A percentile compares a stretch with the other conserved stretches of the same genome.
phyloP scores from a whole-genome alignment of 2,113 vertebrate genomes.

The Junco hyemalis region DNA sequence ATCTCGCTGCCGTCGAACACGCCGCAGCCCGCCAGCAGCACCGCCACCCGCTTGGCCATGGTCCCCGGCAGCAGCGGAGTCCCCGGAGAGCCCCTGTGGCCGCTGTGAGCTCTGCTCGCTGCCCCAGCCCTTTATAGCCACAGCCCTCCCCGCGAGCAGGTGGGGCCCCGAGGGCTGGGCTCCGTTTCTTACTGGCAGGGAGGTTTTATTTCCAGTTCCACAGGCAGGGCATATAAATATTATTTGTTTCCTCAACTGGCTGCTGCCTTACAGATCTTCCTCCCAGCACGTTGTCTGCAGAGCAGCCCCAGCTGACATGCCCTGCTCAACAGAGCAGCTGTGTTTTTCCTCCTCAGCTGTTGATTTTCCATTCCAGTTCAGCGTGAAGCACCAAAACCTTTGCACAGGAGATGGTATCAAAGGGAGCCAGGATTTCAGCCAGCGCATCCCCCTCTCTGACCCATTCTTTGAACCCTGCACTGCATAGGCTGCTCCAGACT shows the following conservation, averaged over 20 bases:
- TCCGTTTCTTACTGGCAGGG: background rate
- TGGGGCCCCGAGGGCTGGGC: background rate
- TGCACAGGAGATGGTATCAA: background rate
- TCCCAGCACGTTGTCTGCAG: background rate
- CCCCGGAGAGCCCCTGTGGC: background rate
- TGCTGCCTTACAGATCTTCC: background rate
- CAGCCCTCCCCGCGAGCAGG: background rate
- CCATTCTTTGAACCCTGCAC: background rate
- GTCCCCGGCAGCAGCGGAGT: background rate
- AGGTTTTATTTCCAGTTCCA: slow-evolving; percentile 13
- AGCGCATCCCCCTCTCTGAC: background rate
- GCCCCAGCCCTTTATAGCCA: slow-evolving; percentile 26
- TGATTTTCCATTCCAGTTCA: background rate
- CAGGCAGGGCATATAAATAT: slow-evolving; percentile 1
- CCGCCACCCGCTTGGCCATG: slow-evolving; percentile 82
- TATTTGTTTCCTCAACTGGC: slow-evolving; percentile 32
- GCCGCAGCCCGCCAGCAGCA: slow-evolving; percentile 85
- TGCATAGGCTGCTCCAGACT: background rate
- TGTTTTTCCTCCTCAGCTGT: background rate
- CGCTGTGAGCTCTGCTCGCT: background rate
- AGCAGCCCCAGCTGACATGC: background rate
- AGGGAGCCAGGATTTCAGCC: background rate
- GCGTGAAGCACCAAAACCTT: background rate
- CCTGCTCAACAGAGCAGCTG: background rate
- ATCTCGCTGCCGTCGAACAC: slow-evolving; percentile 86